A percentile compares a stretch with the other conserved stretches of the same genome.
Conservation (phyloP, 2,113 vertebrate genomes). For the Alaudala cheleensis region DNA sequence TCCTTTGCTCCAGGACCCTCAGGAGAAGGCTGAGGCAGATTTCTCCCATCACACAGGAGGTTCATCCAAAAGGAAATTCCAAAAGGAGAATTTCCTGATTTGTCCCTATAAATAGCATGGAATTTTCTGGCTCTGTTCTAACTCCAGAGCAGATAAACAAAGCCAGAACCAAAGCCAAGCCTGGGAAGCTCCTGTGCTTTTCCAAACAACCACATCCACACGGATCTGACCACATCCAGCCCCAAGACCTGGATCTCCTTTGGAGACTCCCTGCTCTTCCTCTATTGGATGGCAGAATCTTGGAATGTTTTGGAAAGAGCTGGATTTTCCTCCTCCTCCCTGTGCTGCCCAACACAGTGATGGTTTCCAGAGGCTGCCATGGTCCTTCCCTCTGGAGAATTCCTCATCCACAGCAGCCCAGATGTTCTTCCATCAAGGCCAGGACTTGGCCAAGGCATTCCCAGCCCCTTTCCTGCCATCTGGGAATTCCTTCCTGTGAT, state of each 20-base stretch:
- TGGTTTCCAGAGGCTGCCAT: rapidly evolving
- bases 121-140: background rate
- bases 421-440: rapidly evolving
- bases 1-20: background rate
- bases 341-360: background rate
- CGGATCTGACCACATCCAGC: rapidly evolving
- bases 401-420: background rate
- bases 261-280: background rate
- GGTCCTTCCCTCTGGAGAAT: background rate
- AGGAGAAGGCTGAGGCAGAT: rapidly evolving
- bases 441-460: background rate
- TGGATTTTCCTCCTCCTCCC: background rate
- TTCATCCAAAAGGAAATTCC: background rate
- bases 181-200: background rate
- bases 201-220: background rate
- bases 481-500: rapidly evolving
- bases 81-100: background rate
- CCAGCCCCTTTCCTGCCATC: background rate
- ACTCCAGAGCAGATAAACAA: background rate
- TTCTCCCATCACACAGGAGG: rapidly evolving
- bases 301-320: background rate
- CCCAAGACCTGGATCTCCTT: background rate
- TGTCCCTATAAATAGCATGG: background rate
- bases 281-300: rapidly evolving
- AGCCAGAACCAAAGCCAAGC: rapidly evolving